These are phyloP conservation scores for Saxidomus purpurata DNA, from an alignment of 1,140 invertebrate genomes.

Conservation along the genomic window DNA sequence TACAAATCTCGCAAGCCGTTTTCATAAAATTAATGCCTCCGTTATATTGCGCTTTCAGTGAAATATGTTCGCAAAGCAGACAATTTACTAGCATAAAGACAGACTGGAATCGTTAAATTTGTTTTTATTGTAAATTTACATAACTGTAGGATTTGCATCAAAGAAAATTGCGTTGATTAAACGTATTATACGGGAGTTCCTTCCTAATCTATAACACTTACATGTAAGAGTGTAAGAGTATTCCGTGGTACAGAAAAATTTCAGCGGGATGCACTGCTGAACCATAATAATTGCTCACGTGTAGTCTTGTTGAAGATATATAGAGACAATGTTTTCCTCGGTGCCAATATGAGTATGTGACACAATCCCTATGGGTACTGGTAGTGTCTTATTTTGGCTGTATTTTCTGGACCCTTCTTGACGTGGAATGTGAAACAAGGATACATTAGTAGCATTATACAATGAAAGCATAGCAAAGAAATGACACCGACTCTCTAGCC, in stretches of 20 bases:
- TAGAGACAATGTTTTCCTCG: too few relatives aligned
- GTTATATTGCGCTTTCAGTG: slow-evolving; percentile 55
- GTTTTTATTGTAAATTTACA: slow-evolving; percentile 60
- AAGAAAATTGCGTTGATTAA: slow-evolving; percentile 48
- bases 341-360: too few relatives aligned
- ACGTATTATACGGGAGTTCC: neutral
- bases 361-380: too few relatives aligned
- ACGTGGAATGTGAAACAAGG: too few relatives aligned
- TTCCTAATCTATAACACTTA: slow-evolving; percentile 28
- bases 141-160: slow-evolving; percentile 58
- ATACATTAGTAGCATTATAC: too few relatives aligned
- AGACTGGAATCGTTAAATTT: slow-evolving; percentile 51
- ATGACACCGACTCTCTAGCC: too few relatives aligned
- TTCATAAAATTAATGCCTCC: slow-evolving; percentile 61
- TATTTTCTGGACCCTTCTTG: too few relatives aligned
- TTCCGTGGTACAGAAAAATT: slow-evolving; percentile 20
- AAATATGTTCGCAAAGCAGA: slow-evolving; percentile 48
- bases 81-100: slow-evolving; percentile 47
- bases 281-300: too few relatives aligned
- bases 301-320: too few relatives aligned
- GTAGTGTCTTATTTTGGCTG: too few relatives aligned
- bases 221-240: neutral
- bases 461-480: too few relatives aligned
- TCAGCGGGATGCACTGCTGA: neutral
- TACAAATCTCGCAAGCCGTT: slow-evolving; percentile 57